Evolutionary conservation across 30 jellyfish, hydroid and myxozoan genomes (phyloP).

Genomic region (Aurelia sp.): DNA sequence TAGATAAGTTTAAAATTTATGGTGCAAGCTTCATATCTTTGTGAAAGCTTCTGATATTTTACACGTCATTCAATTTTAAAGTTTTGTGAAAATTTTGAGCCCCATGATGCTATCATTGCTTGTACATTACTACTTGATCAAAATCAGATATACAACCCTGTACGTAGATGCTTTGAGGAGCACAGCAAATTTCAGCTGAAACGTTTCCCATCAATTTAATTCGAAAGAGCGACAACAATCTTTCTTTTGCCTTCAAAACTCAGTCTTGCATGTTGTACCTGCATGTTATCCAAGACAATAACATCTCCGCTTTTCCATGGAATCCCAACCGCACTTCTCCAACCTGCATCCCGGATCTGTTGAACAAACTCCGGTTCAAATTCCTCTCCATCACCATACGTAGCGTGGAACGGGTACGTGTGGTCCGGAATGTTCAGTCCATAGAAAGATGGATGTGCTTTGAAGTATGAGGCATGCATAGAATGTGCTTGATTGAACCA

Average conservation of each 20-base stretch:
- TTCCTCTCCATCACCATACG: slow-evolving; percentile 96
- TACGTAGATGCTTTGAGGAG: too few relatives aligned
- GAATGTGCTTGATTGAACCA: slow-evolving; percentile 94
- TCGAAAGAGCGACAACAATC: slow-evolving; percentile 62
- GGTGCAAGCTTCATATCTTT: too few relatives aligned
- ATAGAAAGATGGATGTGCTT: slow-evolving; percentile 77
- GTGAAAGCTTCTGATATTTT: too few relatives aligned
- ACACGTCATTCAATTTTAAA: too few relatives aligned
- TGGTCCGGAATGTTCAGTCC: slow-evolving; percentile 47
- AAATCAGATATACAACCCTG: too few relatives aligned
- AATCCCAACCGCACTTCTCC: slow-evolving; percentile 86
- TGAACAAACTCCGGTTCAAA: slow-evolving; percentile 76
- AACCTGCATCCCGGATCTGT: slow-evolving; percentile 78
- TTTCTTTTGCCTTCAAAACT: slow-evolving; percentile 81
- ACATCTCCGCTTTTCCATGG: slow-evolving; percentile 86
- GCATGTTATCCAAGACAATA: slow-evolving; percentile 77
- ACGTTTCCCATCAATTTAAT: neutral
- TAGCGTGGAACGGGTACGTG: slow-evolving; percentile 74
- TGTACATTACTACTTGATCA: too few relatives aligned
- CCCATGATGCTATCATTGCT: too few relatives aligned
- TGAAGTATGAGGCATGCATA: slow-evolving; percentile 72
- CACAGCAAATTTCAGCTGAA: too few relatives aligned
- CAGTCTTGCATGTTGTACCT: slow-evolving; percentile 82
- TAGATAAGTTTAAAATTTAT: too few relatives aligned
- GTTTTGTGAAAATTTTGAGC: too few relatives aligned